Percentiles rank a stretch among this genome's conserved stretches.
Conservation (phyloP, 2,888 invertebrate genomes). For the Carabus problematicus region DNA sequence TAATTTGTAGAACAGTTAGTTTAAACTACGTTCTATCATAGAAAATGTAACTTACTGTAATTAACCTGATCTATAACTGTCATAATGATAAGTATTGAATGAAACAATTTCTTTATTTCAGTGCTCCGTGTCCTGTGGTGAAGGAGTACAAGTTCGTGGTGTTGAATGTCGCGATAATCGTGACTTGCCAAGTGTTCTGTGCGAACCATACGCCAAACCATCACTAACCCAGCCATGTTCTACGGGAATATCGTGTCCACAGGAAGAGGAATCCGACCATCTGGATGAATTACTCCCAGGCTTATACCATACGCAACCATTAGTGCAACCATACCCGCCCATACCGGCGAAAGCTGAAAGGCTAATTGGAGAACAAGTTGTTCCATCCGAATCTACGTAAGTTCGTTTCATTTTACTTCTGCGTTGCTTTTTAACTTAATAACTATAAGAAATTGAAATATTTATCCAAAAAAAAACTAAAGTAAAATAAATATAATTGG, state of each 20-base stretch:
- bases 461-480: no score
- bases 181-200: conserved; percentile 66
- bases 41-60: no score
- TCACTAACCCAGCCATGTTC: conserved; percentile 75
- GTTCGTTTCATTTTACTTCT: conserved; percentile 54
- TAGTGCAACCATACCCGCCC: conserved; percentile 73
- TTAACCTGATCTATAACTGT: background rate
- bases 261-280: conserved; percentile 57
- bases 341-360: conserved; percentile 71
- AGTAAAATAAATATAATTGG: no score
- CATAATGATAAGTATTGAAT: background rate
- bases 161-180: conserved; percentile 78
- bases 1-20: no score
- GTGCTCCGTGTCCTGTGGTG: conserved; percentile 95
- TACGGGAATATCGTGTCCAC: conserved; percentile 75
- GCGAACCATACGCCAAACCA: conserved; percentile 74
- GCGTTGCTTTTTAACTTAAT: background rate
- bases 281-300: conserved; percentile 68
- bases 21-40: no score
- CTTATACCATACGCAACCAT: conserved; percentile 69
- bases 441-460: no score
- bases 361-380: conserved; percentile 73
- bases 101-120: conserved; percentile 56
- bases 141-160: conserved; percentile 81
- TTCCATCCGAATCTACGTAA: conserved; percentile 83